Base-by-base conservation (phyloP, 2,113 vertebrate genomes). In the Oncorhynchus kisutch region DNA sequence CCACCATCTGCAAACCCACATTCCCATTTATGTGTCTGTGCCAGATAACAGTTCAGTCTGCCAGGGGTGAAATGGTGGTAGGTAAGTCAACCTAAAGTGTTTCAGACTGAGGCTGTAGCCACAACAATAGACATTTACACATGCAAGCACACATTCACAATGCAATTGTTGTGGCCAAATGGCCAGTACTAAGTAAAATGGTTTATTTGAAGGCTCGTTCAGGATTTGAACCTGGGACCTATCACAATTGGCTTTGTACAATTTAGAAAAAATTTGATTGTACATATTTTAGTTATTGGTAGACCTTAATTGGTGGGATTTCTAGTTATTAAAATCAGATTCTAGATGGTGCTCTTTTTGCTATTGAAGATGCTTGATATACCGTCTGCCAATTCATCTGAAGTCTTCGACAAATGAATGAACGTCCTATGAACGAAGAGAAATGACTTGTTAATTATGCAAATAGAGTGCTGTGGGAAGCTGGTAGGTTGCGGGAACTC, bases 391-490 rank as follows among this genome's bases (percentile, higher is more conserved):
- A 82, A 83, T 86, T 89, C 85, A 84, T 85, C 85, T 77, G 31
- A 87, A 88, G 84, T 82, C 62, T 78, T 73, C 31, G 54, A 84
- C 83, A 82, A 88, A 91, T 86, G 76, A 90, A 91, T 90, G 81
- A 86, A 84, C 91, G 85, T 91, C 78, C 84, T 86, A 80, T 88
- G 82, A 93, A 87, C 84, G 88, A 89, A 88, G 85, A 88, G 91
- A 88, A 90, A 92, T 88, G 89, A 92, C 89, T 93, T 92, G 92
- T 92, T 92, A 92, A 93, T 94, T 94, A 94, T 94, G 92, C 87
- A 93, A 93, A 94, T 91, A 67, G 83, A 16, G 86, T 87, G 82
- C 84, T 74, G 84, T 79, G 86, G 86, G 83, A 91, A 91, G 86
- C 87, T 89, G 88, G 89, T 90, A 89, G 92, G 89, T 92, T 92